phyloP scores from a whole-genome alignment of 2,888 invertebrate species.

The Cheilosia variabilis region DNA sequence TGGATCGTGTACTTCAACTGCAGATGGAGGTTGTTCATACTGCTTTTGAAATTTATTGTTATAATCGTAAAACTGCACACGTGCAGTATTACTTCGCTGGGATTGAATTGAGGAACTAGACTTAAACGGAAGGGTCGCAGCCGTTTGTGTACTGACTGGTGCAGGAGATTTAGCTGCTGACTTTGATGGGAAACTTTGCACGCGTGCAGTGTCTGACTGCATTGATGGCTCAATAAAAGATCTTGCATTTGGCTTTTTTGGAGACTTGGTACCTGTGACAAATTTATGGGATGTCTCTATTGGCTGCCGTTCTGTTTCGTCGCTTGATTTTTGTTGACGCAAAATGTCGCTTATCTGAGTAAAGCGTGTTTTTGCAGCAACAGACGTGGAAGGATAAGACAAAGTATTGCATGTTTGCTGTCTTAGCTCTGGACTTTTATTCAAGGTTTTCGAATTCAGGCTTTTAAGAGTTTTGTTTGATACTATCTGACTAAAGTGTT shows the following conservation, averaged over 20 bases:
- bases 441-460: background rate
- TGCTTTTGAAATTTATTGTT: constrained; percentile 83
- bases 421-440: background rate
- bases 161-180: background rate
- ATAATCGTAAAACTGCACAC: constrained; percentile 84
- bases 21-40: constrained; percentile 79
- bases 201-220: background rate
- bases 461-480: background rate
- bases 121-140: constrained; percentile 4
- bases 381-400: background rate
- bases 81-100: constrained; percentile 30
- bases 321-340: constrained; percentile 35
- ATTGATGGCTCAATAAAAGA: background rate
- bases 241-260: constrained; percentile 12
- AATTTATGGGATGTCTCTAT: background rate
- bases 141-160: constrained; percentile 17
- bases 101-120: constrained; percentile 19
- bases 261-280: background rate
- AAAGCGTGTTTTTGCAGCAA: constrained; percentile 37
- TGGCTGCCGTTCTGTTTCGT: background rate
- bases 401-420: background rate
- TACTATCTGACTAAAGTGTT: background rate
- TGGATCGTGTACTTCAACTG: constrained; percentile 81
- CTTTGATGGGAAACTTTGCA: constrained; percentile 2
- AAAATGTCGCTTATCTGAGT: constrained; percentile 65